Base-by-base conservation (phyloP, 2,797 vertebrate species). In the Spondyliosoma cantharus region DNA sequence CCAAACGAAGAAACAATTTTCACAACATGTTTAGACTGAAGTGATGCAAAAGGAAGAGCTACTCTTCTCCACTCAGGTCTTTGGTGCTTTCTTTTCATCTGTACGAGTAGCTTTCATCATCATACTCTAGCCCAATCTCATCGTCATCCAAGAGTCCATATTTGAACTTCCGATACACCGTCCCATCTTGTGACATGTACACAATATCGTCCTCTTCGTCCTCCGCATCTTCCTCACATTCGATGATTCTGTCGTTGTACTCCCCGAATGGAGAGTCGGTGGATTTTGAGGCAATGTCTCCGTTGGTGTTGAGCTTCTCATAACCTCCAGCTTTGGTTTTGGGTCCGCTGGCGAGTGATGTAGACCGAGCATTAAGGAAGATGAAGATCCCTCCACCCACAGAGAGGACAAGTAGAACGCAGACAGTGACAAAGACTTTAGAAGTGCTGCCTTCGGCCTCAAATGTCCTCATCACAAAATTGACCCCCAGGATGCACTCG, bases 131-230 rank as follows among this genome's bases (percentile, higher is more conserved):
- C 82, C 99, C 97, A 61, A 96, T 94, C 25, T 97, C 96, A 2
- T 97, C 96, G 0, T 96, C 95, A 3, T 97, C 95, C 87, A 99
- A 83, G 73, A 97, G 91, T 45, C 97, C 96, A 0, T 98, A 97
- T 87, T 95, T 97, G 90, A 97, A 97, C 90, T 96, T 99, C 50
- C 90, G 93, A 88, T 98, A 99, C 75, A 99, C 91, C 0, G 96
- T 97, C 67, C 97, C 97, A 67, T 99, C 98, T 84, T 95, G 94
- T 49, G 95, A 93, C 98, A 99, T 99, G 89, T 98, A 98, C 59
- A 99, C 97, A 0, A 98, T 98, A 59, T 97, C 97, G 0, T 93
- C 93, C 0, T 94, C 90, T 0, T 96, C 95, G 0, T 94, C 93
- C 0, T 93, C 94, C 1, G 94, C 90, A 0, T 95, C 92, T 3